These are phyloP conservation scores for Actinia tenebrosa DNA, from an alignment of 64 coral and sea anemone species.

Conservation along the genomic window DNA sequence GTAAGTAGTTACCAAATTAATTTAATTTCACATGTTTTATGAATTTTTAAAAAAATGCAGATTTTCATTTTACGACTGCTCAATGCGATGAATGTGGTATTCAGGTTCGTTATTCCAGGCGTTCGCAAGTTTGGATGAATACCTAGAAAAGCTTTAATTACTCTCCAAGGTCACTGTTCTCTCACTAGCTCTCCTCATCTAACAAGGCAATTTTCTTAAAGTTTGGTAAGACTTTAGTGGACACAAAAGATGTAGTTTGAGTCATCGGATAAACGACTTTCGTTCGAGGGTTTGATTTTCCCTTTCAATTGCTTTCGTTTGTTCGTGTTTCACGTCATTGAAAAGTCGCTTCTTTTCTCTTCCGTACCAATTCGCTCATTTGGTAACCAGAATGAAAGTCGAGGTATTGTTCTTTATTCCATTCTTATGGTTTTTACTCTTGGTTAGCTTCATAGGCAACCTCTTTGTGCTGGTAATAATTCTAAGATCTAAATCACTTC, in stretches of 20 bases:
- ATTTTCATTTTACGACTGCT: background rate
- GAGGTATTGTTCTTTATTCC: background rate
- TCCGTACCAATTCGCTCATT: background rate
- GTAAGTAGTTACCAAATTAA: no score
- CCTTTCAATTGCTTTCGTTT: no score
- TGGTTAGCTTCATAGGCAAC: background rate
- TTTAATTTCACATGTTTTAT: no score
- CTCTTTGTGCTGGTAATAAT: background rate
- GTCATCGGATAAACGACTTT: no score
- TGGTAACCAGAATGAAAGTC: background rate
- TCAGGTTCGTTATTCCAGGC: background rate
- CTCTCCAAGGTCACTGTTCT: no score
- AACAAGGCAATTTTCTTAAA: background rate
- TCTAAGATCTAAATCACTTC: constrained; percentile 1
- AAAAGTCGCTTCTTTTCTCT: background rate
- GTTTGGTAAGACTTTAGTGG: no score
- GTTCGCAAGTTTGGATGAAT: background rate
- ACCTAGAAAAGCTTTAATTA: background rate
- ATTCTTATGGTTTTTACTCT: background rate
- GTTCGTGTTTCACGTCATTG: no score
- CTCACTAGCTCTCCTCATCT: background rate
- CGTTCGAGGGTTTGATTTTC: no score
- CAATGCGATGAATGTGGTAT: background rate
- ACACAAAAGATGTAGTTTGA: no score
- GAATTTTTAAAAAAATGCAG: background rate